A percentile compares a stretch with the other conserved stretches of the same genome.
Evolutionary conservation across 2,113 vertebrate genomes (phyloP).

Genomic region (Colaptes auratus): DNA sequence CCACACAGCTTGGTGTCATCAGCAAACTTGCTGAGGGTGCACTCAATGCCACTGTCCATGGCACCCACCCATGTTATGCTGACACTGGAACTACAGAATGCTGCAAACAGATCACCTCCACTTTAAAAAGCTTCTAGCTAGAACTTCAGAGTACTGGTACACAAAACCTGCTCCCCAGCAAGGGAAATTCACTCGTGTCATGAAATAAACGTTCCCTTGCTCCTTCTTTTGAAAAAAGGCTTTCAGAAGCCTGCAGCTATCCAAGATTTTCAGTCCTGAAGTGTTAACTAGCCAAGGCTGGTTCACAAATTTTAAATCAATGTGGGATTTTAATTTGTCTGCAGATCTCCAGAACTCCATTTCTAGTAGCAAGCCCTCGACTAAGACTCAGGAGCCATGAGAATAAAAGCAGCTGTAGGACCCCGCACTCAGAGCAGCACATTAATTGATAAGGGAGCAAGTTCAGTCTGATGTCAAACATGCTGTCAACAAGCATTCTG

Average conservation of each 20-base stretch:
- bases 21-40: no score
- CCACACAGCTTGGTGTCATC: no score
- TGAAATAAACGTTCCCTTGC: not conserved
- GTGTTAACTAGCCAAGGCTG: not conserved
- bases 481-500: not conserved
- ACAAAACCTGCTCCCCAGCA: not conserved
- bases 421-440: not conserved
- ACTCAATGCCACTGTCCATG: no score
- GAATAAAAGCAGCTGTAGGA: not conserved
- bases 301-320: not conserved
- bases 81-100: not conserved
- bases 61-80: no score
- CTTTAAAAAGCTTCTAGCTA: not conserved
- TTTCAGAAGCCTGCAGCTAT: not conserved
- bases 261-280: accelerated
- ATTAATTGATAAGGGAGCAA: not conserved
- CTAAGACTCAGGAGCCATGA: not conserved
- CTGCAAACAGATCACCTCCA: not conserved
- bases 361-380: not conserved
- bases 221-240: not conserved
- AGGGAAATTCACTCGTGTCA: not conserved
- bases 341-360: not conserved
- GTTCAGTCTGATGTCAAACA: not conserved
- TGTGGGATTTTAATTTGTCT: not conserved
- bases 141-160: not conserved